These are phyloP conservation scores for Nothobranchius furzeri DNA, from an alignment of 2,113 vertebrate genomes.

Conservation along the genomic window DNA sequence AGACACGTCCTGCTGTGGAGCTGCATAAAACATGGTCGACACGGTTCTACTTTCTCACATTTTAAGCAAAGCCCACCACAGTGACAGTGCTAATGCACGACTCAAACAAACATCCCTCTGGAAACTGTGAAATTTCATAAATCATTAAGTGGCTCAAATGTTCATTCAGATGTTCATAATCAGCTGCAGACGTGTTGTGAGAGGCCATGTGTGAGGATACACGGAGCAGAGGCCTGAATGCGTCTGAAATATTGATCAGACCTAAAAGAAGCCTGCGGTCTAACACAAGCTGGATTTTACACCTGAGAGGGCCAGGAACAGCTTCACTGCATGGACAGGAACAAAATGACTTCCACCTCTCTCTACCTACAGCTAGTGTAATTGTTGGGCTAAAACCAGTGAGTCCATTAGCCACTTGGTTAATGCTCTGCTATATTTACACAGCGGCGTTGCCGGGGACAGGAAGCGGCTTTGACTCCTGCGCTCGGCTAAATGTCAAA, in stretches of 20 bases:
- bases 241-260: constrained; percentile 73
- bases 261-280: constrained; percentile 68
- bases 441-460: constrained; percentile 27
- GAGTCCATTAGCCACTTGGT: constrained; percentile 69
- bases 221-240: constrained; percentile 25
- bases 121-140: constrained; percentile 57
- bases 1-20: neutral
- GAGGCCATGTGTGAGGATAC: constrained; percentile 47
- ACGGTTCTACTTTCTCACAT: constrained; percentile 26
- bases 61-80: neutral
- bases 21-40: constrained; percentile 33
- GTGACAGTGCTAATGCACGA: constrained; percentile 50
- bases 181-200: constrained; percentile 50
- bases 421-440: constrained; percentile 58
- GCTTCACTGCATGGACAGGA: constrained; percentile 57
- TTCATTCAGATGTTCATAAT: constrained; percentile 69
- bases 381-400: constrained; percentile 48
- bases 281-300: constrained; percentile 61
- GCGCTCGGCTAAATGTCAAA: constrained; percentile 72
- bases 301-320: constrained; percentile 62
- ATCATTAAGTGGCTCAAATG: constrained; percentile 58
- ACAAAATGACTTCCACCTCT: constrained; percentile 65
- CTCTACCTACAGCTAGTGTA: constrained; percentile 46
- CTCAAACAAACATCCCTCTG: constrained; percentile 56
- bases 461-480: constrained; percentile 71